Percentiles rank a stretch among this genome's conserved stretches.
These are phyloP conservation scores for Cyclargus thomasi DNA, from an alignment of 1,140 invertebrate species.

Conservation along the genomic window DNA sequence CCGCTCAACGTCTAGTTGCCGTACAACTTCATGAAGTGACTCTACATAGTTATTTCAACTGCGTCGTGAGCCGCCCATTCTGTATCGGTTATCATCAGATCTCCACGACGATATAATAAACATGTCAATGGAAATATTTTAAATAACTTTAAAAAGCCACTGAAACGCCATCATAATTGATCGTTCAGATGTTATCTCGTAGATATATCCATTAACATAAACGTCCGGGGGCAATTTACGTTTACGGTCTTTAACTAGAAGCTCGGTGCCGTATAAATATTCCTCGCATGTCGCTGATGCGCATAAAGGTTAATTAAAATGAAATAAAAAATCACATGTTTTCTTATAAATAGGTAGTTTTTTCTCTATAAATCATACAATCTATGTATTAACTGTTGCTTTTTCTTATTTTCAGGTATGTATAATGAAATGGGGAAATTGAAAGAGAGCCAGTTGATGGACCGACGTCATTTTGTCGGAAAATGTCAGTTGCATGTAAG, in stretches of 20 bases:
- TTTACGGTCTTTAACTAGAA: background rate
- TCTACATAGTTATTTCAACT: background rate
- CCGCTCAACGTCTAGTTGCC: background rate
- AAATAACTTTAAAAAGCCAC: constrained; percentile 1
- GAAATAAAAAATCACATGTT: background rate
- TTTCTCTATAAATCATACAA: no score
- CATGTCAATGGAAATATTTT: background rate
- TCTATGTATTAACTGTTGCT: no score
- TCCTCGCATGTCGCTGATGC: background rate
- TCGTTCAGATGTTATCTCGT: background rate
- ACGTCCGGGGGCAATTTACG: background rate
- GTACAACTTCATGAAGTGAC: background rate
- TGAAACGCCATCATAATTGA: background rate
- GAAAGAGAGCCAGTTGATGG: no score
- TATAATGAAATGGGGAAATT: no score
- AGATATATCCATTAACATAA: background rate
- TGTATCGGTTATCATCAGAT: background rate
- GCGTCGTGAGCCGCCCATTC: background rate
- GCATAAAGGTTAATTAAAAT: background rate
- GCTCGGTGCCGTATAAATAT: background rate
- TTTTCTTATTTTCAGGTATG: no score
- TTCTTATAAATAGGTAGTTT: no score
- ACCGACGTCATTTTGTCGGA: no score
- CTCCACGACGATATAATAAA: background rate
- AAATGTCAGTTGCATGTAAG: no score